Base-by-base conservation (phyloP, 2,797 vertebrate species). In the Anableps anableps region DNA sequence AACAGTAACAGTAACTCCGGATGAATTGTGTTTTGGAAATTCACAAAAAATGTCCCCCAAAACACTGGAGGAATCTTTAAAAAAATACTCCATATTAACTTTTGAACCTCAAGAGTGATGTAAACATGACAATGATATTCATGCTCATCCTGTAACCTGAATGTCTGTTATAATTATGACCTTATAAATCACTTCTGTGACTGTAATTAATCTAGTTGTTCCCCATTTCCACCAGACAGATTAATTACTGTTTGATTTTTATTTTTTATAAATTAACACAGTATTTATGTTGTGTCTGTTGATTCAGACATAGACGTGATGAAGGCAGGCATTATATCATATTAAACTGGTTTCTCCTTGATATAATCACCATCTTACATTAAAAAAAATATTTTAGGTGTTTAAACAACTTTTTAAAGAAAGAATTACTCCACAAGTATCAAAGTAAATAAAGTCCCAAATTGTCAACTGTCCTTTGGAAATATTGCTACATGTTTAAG, bases 21-120 rank as follows among this genome's bases (percentile, higher is more conserved):
- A 7, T 11, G 51, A 0, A 51, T 50, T 47, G 73, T 53, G 31
- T 38, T n/a, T 76, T 84, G 85, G 84, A 90, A 90, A 89, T 86
- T 76, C 43, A 81, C 85, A 90, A 90, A 72, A 90, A 87, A 75
- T 72, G 94, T 92, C 85, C 83, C 79, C 72, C 84, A 85, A 90
- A 94, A 92, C 89, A 93, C 83, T 14, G 0, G 41, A 88, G 53
- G 75, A 90, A 85, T 87, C 72, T 74, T 80, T 51, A 47, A 68
- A 29, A 1, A 36, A 68, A 23, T 21, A 26, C 72, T 76, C 41
- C 50, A 76, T 89, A 82, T 90, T 85, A 77, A 82, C 10, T 68
- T 79, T 55, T 71, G 21, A 85, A 70, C 76, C 80, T 31, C 79
- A 84, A 86, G 77, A 83, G n/a, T 34, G 53, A 85, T 73, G 79